Evolutionary conservation across 2,797 vertebrate genomes (phyloP).

Genomic region (Ispidina lecontei): DNA sequence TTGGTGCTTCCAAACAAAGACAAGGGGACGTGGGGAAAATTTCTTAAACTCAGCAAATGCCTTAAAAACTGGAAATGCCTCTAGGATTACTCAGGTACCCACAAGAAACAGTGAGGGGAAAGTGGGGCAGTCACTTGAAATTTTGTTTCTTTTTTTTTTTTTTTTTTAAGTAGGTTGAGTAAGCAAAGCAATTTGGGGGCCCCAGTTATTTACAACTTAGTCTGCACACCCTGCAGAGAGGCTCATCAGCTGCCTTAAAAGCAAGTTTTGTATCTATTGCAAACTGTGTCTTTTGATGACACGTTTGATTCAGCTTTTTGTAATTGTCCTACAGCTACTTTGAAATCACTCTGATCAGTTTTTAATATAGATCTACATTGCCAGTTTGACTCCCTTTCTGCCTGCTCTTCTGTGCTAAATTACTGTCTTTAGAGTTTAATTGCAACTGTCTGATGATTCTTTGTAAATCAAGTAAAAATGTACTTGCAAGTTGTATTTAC

Average conservation of each 20-base stretch:
- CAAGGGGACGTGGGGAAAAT: not conserved
- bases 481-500: not conserved
- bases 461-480: not conserved
- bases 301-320: not conserved
- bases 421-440: not conserved
- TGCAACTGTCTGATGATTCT: not conserved
- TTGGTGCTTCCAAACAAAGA: not conserved
- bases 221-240: not conserved
- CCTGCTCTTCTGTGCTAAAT: not conserved
- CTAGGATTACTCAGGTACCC: conserved; percentile 41
- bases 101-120: conserved; percentile 54
- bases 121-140: conserved; percentile 11
- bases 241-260: not conserved
- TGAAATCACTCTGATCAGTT: conserved; percentile 38
- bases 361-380: conserved; percentile 1
- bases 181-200: conserved; percentile 20
- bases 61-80: conserved; percentile 40
- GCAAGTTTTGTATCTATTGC: conserved; percentile 15
- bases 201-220: conserved; percentile 10
- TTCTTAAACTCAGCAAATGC: conserved; percentile 64
- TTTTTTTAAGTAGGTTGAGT: conserved; percentile 42
- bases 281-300: not conserved
- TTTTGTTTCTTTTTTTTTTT: not conserved
- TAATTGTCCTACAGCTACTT: conserved; percentile 10
- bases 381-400: not conserved